Base-by-base conservation (phyloP, 2,888 invertebrate species). In the Acanthosoma haemorrhoidale region DNA sequence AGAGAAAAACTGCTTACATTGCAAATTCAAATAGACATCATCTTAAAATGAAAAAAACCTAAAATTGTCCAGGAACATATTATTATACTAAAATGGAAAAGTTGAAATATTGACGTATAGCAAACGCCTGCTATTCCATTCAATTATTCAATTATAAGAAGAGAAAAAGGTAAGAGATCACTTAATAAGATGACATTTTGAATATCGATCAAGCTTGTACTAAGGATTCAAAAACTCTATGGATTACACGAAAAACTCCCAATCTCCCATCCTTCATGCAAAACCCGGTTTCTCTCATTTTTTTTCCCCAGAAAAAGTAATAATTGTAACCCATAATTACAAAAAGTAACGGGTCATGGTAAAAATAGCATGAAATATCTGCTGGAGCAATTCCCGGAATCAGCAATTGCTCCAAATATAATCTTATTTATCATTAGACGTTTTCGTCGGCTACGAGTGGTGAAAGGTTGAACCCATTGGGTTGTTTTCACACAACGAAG, bases 151-250 rank as follows among this genome's bases (percentile, higher is more conserved):
- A n/a, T n/a, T n/a, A n/a, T n/a, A 68, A 68, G 1, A 87, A 89
- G 9, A 87, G 86, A 77, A 83, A 95, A 68, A 85, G 93, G 77
- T 96, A 92, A 78, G 94, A 95, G 82, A 90, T 96, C 60, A 90
- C 89, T 76, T 93, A 94, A 36, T 92, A 93, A 79, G 96, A 96
- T 79, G 96, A 95, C 3, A 94, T 95, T 78, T 88, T 86, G 75
- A 90, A 90, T 1, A 83, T 92, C 73, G 82, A 86, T 0, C 91
- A 92, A 77, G 84, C 92, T 36, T 96, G 96, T 96, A 86, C 88
- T 69, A 91, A 91, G 69, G 91, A 96, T 9, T 89, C 93, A 75
- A 91, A 94, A 76, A 88, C 90, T 34, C 94, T 96, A 1, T 94
- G 96, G 78, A 88, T 88, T 75, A 92, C 94, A 2, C 83, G 96